These are phyloP conservation scores for Petrocephalus sullivani DNA, from an alignment of 2,797 vertebrate genomes.

Conservation along the genomic window DNA sequence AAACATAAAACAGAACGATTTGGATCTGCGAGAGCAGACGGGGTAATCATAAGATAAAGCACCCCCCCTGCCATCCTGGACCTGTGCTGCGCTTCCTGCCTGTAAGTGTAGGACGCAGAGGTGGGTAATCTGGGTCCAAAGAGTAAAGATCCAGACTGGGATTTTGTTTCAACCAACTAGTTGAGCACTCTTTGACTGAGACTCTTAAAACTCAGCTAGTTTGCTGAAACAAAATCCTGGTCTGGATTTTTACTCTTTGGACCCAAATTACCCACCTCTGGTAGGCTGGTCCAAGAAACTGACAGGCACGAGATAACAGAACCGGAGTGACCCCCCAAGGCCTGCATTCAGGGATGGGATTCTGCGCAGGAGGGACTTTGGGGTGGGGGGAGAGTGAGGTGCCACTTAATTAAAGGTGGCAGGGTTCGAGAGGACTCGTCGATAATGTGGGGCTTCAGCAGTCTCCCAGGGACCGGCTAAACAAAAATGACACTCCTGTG, in stretches of 20 bases:
- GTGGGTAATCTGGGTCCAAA: too few relatives aligned
- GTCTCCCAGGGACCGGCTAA: conserved; percentile 75
- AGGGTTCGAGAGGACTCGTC: conserved; percentile 64
- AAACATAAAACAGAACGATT: neutral
- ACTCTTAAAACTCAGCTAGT: too few relatives aligned
- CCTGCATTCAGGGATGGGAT: neutral
- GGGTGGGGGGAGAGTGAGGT: conserved; percentile 45
- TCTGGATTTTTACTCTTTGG: too few relatives aligned
- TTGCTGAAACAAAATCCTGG: too few relatives aligned
- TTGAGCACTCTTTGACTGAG: too few relatives aligned
- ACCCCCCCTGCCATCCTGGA: too few relatives aligned
- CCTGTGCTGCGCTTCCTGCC: neutral
- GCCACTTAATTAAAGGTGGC: conserved; percentile 62
- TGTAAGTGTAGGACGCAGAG: neutral
- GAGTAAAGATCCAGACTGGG: too few relatives aligned
- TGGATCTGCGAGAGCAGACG: neutral
- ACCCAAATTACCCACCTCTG: too few relatives aligned
- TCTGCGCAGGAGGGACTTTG: conserved; percentile 36
- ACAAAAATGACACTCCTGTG: conserved; percentile 94
- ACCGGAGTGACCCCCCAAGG: neutral
- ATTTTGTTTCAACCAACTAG: too few relatives aligned
- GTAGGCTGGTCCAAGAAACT: neutral
- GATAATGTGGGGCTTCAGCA: conserved; percentile 77
- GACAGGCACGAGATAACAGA: neutral
- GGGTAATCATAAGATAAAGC: neutral